Percentiles rank a stretch among this genome's conserved stretches.
Evolutionary conservation across 2,113 vertebrate genomes (phyloP).

Genomic region (Junco hyemalis): DNA sequence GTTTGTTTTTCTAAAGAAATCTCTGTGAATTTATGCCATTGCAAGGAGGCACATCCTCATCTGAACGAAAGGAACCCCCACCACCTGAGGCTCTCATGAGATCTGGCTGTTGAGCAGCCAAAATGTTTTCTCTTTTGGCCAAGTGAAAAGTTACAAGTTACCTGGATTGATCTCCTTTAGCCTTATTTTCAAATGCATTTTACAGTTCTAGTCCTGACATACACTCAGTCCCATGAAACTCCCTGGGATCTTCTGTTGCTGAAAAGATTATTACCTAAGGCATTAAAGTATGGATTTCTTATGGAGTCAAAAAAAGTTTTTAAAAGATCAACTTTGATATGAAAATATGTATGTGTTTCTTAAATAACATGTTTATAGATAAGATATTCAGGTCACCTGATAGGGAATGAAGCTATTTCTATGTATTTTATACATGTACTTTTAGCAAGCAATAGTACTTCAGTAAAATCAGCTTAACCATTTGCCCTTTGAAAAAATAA

Average conservation of each 20-base stretch:
- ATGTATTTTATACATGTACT: not conserved
- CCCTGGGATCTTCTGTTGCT: not conserved
- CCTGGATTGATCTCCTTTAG: not conserved
- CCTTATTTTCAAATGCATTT: not conserved
- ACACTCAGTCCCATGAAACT: not conserved
- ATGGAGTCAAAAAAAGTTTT: not conserved
- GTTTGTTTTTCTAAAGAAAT: not conserved
- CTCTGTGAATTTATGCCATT: not conserved
- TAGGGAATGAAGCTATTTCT: not conserved
- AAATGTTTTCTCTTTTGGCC: not conserved
- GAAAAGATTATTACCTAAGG: not conserved
- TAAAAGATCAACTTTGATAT: not conserved
- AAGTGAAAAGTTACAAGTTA: not conserved
- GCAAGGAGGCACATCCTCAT: not conserved
- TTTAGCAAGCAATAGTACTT: not conserved
- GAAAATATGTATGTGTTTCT: not conserved
- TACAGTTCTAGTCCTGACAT: not conserved
- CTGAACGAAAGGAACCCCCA: not conserved
- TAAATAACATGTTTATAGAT: not conserved
- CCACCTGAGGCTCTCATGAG: not conserved
- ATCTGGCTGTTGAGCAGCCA: not conserved
- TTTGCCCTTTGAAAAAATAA: not conserved
- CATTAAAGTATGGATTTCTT: not conserved
- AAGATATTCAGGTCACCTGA: not conserved
- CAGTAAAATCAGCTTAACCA: not conserved